phyloP scores from a whole-genome alignment of 2,888 invertebrate species.

The Acanthosepion pharaonis region DNA sequence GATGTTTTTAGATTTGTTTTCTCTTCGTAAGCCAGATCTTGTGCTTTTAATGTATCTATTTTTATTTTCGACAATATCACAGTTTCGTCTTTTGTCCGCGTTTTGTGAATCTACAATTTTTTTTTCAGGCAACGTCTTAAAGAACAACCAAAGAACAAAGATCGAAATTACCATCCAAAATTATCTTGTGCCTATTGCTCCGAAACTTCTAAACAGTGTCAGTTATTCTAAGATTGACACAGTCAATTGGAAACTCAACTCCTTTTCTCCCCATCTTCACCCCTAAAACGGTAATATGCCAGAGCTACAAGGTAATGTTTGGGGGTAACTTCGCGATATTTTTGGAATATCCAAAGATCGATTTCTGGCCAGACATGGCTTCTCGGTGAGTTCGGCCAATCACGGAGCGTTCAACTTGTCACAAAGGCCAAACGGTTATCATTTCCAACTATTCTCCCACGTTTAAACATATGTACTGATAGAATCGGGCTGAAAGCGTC shows the following conservation, averaged over 20 bases:
- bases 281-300: neutral
- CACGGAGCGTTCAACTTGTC: neutral
- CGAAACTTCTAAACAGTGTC: neutral
- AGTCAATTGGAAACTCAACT: neutral
- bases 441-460: neutral
- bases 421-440: neutral
- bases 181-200: neutral
- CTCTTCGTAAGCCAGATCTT: neutral
- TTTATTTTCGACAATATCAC: neutral
- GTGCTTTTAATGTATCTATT: neutral
- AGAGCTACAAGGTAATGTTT: neutral
- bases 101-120: neutral
- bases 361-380: neutral
- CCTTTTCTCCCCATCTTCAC: neutral
- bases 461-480: neutral
- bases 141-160: neutral
- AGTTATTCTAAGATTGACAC: neutral
- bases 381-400: neutral
- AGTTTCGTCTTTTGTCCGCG: neutral
- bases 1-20: too few species aligned
- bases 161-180: neutral
- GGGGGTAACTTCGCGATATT: neutral
- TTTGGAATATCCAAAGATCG: neutral
- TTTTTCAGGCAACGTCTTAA: neutral
- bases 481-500: neutral